Evolutionary conservation across 37 sponge, comb jelly and placozoan genomes (phyloP).

Genomic region (Eunapius fragilis): DNA sequence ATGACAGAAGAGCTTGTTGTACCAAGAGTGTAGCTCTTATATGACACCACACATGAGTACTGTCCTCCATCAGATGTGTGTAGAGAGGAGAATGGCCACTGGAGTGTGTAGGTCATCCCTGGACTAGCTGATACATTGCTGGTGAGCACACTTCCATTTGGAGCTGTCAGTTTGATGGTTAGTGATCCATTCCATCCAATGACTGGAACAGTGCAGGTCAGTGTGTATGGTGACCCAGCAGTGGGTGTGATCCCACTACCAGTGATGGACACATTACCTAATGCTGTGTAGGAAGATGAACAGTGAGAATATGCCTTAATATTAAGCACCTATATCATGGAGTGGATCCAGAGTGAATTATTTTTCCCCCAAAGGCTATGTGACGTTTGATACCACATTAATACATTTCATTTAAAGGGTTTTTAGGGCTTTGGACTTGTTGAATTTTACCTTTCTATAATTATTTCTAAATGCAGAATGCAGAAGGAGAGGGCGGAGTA

Average conservation of each 20-base stretch:
- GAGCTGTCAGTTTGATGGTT: slow-evolving; percentile 9
- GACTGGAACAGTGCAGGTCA: slow-evolving; percentile 26
- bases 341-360: no score
- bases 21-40: no score
- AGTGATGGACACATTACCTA: neutral
- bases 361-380: no score
- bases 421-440: no score
- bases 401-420: no score
- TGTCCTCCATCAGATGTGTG: slow-evolving; percentile 38
- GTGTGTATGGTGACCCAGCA: slow-evolving; percentile 39
- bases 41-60: slow-evolving; percentile 24
- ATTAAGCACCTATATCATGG: neutral
- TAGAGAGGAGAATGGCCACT: slow-evolving; percentile 16
- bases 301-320: neutral
- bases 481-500: no score
- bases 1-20: no score
- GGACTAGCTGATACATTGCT: neutral
- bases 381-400: no score
- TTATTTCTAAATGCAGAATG: no score
- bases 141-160: neutral
- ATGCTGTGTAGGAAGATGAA: neutral
- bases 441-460: no score
- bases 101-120: neutral
- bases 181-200: neutral
- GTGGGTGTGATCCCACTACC: neutral